Percentiles rank a stretch among this genome's conserved stretches.
Evolutionary conservation across 1,140 invertebrate genomes (phyloP).

Genomic region (Cydia splendana): DNA sequence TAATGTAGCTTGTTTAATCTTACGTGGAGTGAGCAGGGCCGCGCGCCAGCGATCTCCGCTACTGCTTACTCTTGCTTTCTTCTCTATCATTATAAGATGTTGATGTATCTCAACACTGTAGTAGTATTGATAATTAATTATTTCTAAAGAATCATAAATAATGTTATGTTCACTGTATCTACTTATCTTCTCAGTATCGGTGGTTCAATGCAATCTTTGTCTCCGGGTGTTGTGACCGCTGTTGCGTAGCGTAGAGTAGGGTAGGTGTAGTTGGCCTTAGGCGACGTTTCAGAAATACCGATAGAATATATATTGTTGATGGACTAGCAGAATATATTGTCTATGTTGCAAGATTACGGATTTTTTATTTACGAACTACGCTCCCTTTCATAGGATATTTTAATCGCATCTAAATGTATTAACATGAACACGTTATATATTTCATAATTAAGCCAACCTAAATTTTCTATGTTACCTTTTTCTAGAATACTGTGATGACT

Average conservation of each 20-base stretch:
- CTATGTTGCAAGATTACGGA: constrained; percentile 73
- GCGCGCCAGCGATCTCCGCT: constrained; percentile 2
- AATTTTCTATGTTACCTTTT: constrained; percentile 56
- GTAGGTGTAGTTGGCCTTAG: constrained; percentile 59
- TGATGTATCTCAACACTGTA: constrained; percentile 61
- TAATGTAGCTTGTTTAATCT: constrained; percentile 61
- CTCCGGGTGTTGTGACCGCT: constrained; percentile 56
- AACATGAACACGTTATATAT: constrained; percentile 48
- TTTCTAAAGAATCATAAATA: constrained; percentile 65
- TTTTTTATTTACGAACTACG: constrained; percentile 70
- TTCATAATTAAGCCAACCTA: constrained; percentile 54
- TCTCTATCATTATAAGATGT: constrained; percentile 64
- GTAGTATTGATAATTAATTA: constrained; percentile 71
- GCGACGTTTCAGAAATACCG: constrained; percentile 47
- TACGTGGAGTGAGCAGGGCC: constrained; percentile 60
- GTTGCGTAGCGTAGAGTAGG: constrained; percentile 38
- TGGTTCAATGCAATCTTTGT: constrained; percentile 79
- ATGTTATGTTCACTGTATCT: constrained; percentile 69
- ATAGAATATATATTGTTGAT: constrained; percentile 60
- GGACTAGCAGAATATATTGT: constrained; percentile 75
- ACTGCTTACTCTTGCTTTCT: constrained; percentile 72
- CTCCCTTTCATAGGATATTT: constrained; percentile 54
- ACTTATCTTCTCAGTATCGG: constrained; percentile 67
- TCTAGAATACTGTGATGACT: constrained; percentile 77
- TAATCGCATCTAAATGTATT: constrained; percentile 51